Evolutionary conservation across 2,888 invertebrate genomes (phyloP).

Genomic region (Himalopsyche japonica): DNA sequence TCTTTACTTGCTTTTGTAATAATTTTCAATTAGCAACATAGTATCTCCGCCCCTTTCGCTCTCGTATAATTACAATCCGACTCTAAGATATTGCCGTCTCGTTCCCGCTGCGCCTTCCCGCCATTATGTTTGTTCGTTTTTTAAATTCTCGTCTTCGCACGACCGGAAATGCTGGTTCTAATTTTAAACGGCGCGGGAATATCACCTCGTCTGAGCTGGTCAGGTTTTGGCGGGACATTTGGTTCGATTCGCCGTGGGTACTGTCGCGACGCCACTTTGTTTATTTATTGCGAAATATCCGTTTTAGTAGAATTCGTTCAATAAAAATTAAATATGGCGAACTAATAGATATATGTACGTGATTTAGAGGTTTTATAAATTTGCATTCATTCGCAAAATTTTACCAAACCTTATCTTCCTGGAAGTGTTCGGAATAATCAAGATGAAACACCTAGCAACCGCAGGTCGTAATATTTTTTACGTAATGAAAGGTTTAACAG

Average conservation of each 20-base stretch:
- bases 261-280: background rate
- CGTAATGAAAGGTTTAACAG: no score
- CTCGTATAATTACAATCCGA: background rate
- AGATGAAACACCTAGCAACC: no score
- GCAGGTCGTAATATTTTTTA: no score
- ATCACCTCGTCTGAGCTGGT: background rate
- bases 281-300: background rate
- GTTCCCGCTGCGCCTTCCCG: slow-evolving; percentile 9
- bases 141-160: slow-evolving; percentile 14
- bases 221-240: background rate
- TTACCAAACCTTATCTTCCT: no score
- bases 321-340: no score
- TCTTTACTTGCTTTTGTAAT: background rate
- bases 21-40: background rate
- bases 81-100: background rate
- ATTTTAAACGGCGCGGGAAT: slow-evolving; percentile 13
- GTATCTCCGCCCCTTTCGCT: background rate
- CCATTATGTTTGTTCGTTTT: background rate
- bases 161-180: slow-evolving; percentile 20
- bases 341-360: no score
- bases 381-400: no score
- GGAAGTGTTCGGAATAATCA: no score
- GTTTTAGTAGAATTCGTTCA: no score
- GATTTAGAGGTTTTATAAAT: no score
- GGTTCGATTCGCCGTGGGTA: background rate